These are phyloP conservation scores for Phlogophora meticulosa DNA, from an alignment of 2,888 invertebrate species.

Conservation along the genomic window DNA sequence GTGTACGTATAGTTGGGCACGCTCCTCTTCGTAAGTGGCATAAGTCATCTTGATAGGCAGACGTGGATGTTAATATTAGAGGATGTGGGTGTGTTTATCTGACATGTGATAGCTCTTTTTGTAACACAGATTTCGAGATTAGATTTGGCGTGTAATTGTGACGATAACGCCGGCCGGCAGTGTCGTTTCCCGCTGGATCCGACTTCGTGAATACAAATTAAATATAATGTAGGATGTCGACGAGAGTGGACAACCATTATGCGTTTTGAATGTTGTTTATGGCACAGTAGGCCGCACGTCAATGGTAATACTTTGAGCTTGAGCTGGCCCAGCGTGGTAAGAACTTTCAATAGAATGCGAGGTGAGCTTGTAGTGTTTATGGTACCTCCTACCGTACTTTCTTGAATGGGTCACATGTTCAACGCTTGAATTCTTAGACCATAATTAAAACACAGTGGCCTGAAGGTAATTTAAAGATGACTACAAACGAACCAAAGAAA, in stretches of 20 bases:
- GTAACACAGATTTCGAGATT: slow-evolving; percentile 66
- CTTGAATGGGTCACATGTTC: slow-evolving; percentile 43
- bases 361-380: no score
- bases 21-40: slow-evolving; percentile 56
- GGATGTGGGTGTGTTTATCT: slow-evolving; percentile 66
- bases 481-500: slow-evolving; percentile 21
- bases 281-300: no score
- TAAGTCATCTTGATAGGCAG: slow-evolving; percentile 64
- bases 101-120: slow-evolving; percentile 66
- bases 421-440: slow-evolving; percentile 52
- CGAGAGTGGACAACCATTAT: slow-evolving; percentile 49
- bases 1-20: slow-evolving; percentile 46
- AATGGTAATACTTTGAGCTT: no score
- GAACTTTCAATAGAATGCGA: no score
- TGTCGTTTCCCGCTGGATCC: slow-evolving; percentile 63
- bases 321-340: no score
- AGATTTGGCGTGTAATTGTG: slow-evolving; percentile 63
- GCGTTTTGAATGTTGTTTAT: slow-evolving; percentile 46
- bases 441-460: slow-evolving; percentile 42
- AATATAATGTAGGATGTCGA: slow-evolving; percentile 64
- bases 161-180: slow-evolving; percentile 46
- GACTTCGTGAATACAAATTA: slow-evolving; percentile 65
- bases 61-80: slow-evolving; percentile 56
- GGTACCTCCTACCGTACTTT: slow-evolving; percentile 18
- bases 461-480: slow-evolving; percentile 38